phyloP scores from a whole-genome alignment of 2,113 vertebrate species.

The Cardinalis cardinalis region DNA sequence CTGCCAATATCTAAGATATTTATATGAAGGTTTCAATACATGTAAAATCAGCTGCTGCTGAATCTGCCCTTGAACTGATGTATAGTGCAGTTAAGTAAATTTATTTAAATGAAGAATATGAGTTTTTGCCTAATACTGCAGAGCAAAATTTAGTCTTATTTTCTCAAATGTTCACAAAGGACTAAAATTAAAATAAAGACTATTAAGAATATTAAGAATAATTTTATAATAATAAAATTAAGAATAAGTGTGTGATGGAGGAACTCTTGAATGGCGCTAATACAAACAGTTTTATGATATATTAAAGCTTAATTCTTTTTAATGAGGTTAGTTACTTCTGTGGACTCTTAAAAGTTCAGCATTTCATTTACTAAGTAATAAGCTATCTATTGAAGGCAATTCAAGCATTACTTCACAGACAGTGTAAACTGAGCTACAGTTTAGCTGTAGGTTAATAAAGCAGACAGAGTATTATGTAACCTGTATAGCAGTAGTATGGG shows the following conservation, averaged over 20 bases:
- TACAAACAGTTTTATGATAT: background rate
- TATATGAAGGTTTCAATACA: background rate
- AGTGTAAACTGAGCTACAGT: background rate
- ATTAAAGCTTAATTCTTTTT: background rate
- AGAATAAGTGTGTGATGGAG: background rate
- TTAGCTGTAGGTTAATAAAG: background rate
- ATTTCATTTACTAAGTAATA: background rate
- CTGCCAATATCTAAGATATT: background rate
- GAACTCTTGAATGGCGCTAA: background rate
- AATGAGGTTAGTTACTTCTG: background rate
- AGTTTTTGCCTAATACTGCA: background rate
- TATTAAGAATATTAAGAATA: no score
- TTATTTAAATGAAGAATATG: conserved; percentile 1
- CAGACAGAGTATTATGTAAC: background rate
- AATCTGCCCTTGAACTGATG: background rate
- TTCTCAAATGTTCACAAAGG: background rate
- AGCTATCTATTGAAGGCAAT: background rate
- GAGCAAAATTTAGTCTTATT: background rate
- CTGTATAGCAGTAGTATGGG: background rate
- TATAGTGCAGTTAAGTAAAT: background rate
- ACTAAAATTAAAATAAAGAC: background rate
- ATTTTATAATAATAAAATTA: background rate
- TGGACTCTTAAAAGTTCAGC: background rate
- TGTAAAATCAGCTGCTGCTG: background rate
- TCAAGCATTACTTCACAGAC: background rate